Conservation (phyloP, 2,888 invertebrate genomes). For the Arge pagana region DNA sequence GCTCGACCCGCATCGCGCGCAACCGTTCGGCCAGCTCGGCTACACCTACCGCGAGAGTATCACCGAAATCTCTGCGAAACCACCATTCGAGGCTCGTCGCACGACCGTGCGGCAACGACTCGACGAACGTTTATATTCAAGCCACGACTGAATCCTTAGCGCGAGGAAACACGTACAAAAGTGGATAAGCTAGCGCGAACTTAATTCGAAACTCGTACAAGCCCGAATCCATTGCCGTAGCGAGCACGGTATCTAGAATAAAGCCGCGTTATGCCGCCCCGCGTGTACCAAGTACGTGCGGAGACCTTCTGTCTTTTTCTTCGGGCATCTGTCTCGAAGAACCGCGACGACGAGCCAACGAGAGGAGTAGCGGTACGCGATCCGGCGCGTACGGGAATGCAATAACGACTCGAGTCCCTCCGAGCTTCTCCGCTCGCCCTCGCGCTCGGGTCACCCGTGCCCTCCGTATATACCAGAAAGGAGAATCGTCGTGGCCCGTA, state of each 20-base stretch:
- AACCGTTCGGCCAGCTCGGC: too few relatives aligned
- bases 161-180: constrained; percentile 55
- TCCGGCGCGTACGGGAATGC: constrained; percentile 41
- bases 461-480: too few relatives aligned
- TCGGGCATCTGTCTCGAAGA: constrained; percentile 12
- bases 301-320: constrained; percentile 15
- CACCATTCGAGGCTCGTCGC: too few relatives aligned
- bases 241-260: constrained; percentile 48
- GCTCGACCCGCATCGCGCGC: too few relatives aligned
- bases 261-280: constrained; percentile 49
- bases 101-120: too few relatives aligned
- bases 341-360: constrained; percentile 28
- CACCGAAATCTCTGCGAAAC: too few relatives aligned
- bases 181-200: constrained; percentile 55
- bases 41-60: too few relatives aligned
- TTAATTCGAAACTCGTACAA: constrained; percentile 43
- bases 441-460: constrained; percentile 33
- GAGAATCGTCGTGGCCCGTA: constrained; percentile 37
- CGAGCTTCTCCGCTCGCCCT: constrained; percentile 35
- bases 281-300: constrained; percentile 19
- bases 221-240: constrained; percentile 2
- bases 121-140: constrained; percentile 8
- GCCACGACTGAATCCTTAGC: constrained; percentile 26
- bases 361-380: neutral
- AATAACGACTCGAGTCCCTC: constrained; percentile 44